phyloP scores from a whole-genome alignment of 1,140 invertebrate species.

The Campoletis sonorensis region DNA sequence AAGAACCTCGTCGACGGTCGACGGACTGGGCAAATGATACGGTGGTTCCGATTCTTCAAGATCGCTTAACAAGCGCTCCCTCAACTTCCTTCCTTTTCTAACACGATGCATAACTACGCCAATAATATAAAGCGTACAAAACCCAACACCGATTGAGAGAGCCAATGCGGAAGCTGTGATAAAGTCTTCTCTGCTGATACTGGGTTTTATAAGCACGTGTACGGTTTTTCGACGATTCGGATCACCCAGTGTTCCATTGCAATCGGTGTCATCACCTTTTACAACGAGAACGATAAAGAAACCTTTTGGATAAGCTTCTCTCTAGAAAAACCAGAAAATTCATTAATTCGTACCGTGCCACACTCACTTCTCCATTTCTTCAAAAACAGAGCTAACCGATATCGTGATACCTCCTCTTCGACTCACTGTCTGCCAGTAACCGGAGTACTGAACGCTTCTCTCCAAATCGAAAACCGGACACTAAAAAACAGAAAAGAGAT shows the following conservation, averaged over 20 bases:
- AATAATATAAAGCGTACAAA: constrained; percentile 79
- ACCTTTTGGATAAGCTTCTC: constrained; percentile 78
- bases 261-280: constrained; percentile 85
- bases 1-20: constrained; percentile 62
- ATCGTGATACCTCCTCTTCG: constrained; percentile 80
- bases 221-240: constrained; percentile 77
- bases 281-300: constrained; percentile 91
- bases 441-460: constrained; percentile 79
- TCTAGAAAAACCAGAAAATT: constrained; percentile 56
- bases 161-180: constrained; percentile 79
- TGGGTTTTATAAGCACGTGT: constrained; percentile 77
- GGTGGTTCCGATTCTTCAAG: constrained; percentile 1
- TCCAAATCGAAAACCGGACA: constrained; percentile 80
- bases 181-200: constrained; percentile 81
- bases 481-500: constrained; percentile 63
- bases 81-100: constrained; percentile 72
- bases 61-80: constrained; percentile 63
- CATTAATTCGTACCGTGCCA: background rate
- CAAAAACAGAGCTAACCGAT: constrained; percentile 69
- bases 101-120: constrained; percentile 75
- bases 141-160: constrained; percentile 77
- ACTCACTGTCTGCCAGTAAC: constrained; percentile 82
- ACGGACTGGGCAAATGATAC: constrained; percentile 61
- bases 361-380: background rate
- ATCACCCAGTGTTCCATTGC: constrained; percentile 73